A percentile compares a stretch with the other conserved stretches of the same genome.
Conservation (phyloP, 1,140 invertebrate species). For the Centruroides vittatus region DNA sequence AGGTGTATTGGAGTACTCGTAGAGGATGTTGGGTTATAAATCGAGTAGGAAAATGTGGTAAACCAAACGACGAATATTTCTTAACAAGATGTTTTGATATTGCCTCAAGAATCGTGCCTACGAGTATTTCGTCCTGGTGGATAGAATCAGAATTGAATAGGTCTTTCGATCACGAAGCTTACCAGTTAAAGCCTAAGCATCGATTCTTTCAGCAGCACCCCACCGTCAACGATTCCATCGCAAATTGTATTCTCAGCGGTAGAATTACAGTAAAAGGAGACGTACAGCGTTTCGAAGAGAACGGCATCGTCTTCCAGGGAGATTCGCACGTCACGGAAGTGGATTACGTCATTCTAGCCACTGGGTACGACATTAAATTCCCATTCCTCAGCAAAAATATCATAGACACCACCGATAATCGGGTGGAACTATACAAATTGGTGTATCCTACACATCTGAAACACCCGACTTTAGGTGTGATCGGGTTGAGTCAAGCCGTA, state of each 20-base stretch:
- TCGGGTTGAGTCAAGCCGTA: slow-evolving; percentile 37
- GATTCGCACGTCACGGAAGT: slow-evolving; percentile 1
- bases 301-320: slow-evolving; percentile 25
- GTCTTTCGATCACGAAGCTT: slow-evolving; percentile 25
- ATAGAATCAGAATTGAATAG: neutral
- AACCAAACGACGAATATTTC: slow-evolving; percentile 22
- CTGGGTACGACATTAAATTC: slow-evolving; percentile 22
- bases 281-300: slow-evolving; percentile 23
- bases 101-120: slow-evolving; percentile 4
- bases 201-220: slow-evolving; percentile 32
- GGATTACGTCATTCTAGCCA: slow-evolving; percentile 6
- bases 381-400: slow-evolving; percentile 3
- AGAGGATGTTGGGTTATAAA: slow-evolving; percentile 34
- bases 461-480: slow-evolving; percentile 30
- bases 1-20: slow-evolving; percentile 35
- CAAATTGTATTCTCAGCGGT: slow-evolving; percentile 30
- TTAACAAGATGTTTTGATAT: slow-evolving; percentile 13
- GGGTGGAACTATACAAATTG: slow-evolving; percentile 9
- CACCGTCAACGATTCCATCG: slow-evolving; percentile 37
- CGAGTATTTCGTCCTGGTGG: neutral
- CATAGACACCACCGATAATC: slow-evolving; percentile 6
- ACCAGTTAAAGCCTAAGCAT: slow-evolving; percentile 16
- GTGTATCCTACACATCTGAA: slow-evolving; percentile 27
- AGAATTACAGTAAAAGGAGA: slow-evolving; percentile 29
- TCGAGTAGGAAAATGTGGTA: slow-evolving; percentile 26